Percentiles rank a stretch among this genome's conserved stretches.
Conservation (phyloP, 1,140 invertebrate genomes). For the Teleogryllus occipitalis region DNA sequence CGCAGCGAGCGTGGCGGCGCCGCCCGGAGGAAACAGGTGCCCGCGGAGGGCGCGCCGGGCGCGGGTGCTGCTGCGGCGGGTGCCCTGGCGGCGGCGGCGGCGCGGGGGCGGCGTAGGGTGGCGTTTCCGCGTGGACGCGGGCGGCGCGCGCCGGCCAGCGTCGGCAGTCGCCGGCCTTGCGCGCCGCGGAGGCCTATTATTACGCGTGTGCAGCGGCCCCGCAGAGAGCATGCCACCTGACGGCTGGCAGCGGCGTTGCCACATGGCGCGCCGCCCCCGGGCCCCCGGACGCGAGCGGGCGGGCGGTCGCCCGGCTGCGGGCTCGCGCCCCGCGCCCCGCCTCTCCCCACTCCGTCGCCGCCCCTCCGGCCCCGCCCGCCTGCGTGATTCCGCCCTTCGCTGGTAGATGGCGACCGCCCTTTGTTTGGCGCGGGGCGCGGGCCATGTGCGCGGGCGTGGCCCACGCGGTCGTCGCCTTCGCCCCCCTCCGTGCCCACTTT, state of each 20-base stretch:
- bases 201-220: constrained; percentile 15
- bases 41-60: background rate
- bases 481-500: too few relatives aligned
- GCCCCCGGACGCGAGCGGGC: too few relatives aligned
- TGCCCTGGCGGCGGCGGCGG: too few relatives aligned
- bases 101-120: background rate
- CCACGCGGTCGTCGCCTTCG: constrained; percentile 20
- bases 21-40: background rate
- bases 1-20: background rate
- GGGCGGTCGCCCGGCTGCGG: too few relatives aligned
- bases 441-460: constrained; percentile 27
- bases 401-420: background rate
- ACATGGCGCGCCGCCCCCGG: too few relatives aligned
- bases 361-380: too few relatives aligned
- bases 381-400: too few relatives aligned
- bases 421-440: background rate
- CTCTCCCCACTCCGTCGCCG: too few relatives aligned
- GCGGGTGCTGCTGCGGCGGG: too few relatives aligned
- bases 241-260: background rate
- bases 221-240: constrained; percentile 8
- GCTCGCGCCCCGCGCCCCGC: too few relatives aligned
- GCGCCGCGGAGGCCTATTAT: constrained; percentile 13
- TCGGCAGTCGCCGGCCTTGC: background rate
- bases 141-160: background rate
- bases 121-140: background rate